phyloP scores from a whole-genome alignment of 2,888 invertebrate species.

The Eretmocerus hayati region DNA sequence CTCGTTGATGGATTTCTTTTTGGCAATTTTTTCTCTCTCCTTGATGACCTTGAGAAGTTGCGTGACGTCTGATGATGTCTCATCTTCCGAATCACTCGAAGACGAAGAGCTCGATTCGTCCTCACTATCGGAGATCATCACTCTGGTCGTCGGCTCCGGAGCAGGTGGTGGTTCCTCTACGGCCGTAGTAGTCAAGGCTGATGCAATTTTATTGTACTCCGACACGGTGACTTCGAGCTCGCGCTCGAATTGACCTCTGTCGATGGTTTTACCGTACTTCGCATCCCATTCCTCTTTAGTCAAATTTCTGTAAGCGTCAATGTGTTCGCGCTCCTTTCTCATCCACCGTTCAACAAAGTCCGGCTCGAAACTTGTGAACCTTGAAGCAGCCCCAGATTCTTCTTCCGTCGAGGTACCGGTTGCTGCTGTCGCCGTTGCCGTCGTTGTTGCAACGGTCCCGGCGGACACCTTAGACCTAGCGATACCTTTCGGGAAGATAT shows the following conservation, averaged over 20 bases:
- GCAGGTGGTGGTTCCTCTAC: slow-evolving; percentile 14
- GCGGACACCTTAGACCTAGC: slow-evolving; percentile 28
- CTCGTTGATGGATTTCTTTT: slow-evolving; percentile 36
- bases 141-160: slow-evolving; percentile 9
- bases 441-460: neutral
- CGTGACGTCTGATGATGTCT: slow-evolving; percentile 29
- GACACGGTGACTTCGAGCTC: slow-evolving; percentile 18
- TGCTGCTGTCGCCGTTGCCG: neutral
- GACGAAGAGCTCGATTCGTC: slow-evolving; percentile 13
- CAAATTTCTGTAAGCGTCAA: slow-evolving; percentile 37
- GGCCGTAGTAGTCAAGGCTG: slow-evolving; percentile 6
- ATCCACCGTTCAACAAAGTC: slow-evolving; percentile 30
- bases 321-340: slow-evolving; percentile 33
- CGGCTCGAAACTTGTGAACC: too few relatives aligned
- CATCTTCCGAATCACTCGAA: slow-evolving; percentile 17
- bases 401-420: neutral
- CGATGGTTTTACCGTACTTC: slow-evolving; percentile 29
- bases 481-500: slow-evolving; percentile 37
- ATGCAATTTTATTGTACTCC: slow-evolving; percentile 16
- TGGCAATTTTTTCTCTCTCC: slow-evolving; percentile 38
- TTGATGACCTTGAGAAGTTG: slow-evolving; percentile 40
- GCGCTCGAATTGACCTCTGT: slow-evolving; percentile 18
- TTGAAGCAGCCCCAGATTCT: slow-evolving; percentile 3
- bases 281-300: slow-evolving; percentile 45
- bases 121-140: slow-evolving; percentile 15